A percentile compares a stretch with the other conserved stretches of the same genome.
Conservation (phyloP, 2,888 invertebrate species). For the Chrysotoxum bicinctum region DNA sequence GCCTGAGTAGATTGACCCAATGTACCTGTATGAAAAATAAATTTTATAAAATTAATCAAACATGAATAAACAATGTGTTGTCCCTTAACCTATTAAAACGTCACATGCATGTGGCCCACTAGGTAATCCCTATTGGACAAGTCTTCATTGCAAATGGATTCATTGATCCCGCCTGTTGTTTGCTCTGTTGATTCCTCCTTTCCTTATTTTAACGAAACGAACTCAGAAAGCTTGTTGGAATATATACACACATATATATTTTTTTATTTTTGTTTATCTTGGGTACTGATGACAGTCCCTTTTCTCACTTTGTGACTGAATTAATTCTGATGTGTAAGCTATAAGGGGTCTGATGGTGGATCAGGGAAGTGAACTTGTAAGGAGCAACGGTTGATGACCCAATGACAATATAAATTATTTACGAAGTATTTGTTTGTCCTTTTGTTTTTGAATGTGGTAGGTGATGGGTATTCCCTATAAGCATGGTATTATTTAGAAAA, state of each 20-base stretch:
- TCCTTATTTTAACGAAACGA: neutral
- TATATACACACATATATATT: too few relatives aligned
- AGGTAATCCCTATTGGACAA: constrained; percentile 1
- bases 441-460: neutral
- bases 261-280: neutral
- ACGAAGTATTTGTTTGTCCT: neutral
- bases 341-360: neutral
- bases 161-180: neutral
- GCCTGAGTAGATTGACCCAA: too few relatives aligned
- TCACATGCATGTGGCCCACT: neutral
- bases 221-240: neutral
- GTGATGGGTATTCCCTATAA: neutral
- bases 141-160: constrained; percentile 1
- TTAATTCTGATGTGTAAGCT: constrained; percentile 37
- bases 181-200: neutral
- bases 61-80: neutral
- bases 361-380: neutral
- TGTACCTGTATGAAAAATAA: too few relatives aligned
- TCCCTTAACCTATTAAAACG: neutral
- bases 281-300: constrained; percentile 55
- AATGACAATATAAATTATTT: constrained; percentile 26
- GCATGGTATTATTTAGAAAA: neutral
- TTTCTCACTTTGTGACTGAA: constrained; percentile 56
- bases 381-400: constrained; percentile 6
- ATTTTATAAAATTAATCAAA: too few relatives aligned